A percentile compares a stretch with the other conserved stretches of the same genome.
phyloP scores from a whole-genome alignment of 1,140 invertebrate species.

The Scaptomyza graminum region DNA sequence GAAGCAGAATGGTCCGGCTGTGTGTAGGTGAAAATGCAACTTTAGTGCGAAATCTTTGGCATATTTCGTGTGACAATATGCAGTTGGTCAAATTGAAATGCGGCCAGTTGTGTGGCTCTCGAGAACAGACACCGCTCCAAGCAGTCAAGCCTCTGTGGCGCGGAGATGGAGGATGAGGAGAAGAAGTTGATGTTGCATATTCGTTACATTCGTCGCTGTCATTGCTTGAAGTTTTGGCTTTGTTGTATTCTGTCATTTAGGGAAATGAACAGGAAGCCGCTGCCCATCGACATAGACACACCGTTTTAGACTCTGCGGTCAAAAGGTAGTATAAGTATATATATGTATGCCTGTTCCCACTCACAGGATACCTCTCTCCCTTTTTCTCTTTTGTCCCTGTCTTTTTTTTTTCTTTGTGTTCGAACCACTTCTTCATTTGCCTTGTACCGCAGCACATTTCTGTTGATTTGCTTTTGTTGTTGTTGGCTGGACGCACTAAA shows the following conservation, averaged over 20 bases:
- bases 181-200: neutral
- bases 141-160: neutral
- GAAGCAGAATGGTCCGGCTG: neutral
- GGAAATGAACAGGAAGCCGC: slow-evolving; percentile 35
- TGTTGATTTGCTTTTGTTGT: slow-evolving; percentile 18
- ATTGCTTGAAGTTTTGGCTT: slow-evolving; percentile 14
- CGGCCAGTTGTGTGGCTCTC: neutral
- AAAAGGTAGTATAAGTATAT: neutral
- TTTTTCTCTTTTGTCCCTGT: neutral
- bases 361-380: neutral
- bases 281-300: neutral
- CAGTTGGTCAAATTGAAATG: slow-evolving; percentile 10
- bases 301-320: neutral
- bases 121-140: neutral
- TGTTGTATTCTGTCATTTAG: slow-evolving; percentile 15
- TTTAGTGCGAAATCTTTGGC: neutral
- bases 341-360: neutral
- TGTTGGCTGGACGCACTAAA: slow-evolving; percentile 23
- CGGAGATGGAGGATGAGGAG: neutral
- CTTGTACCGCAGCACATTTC: slow-evolving; percentile 24
- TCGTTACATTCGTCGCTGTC: slow-evolving; percentile 10
- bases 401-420: neutral
- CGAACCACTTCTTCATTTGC: slow-evolving; percentile 1
- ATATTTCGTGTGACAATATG: slow-evolving; percentile 13
- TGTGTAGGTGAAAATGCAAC: neutral